These are phyloP conservation scores for Sceloporus tristichus DNA, from an alignment of 2,113 vertebrate species.

Conservation along the genomic window DNA sequence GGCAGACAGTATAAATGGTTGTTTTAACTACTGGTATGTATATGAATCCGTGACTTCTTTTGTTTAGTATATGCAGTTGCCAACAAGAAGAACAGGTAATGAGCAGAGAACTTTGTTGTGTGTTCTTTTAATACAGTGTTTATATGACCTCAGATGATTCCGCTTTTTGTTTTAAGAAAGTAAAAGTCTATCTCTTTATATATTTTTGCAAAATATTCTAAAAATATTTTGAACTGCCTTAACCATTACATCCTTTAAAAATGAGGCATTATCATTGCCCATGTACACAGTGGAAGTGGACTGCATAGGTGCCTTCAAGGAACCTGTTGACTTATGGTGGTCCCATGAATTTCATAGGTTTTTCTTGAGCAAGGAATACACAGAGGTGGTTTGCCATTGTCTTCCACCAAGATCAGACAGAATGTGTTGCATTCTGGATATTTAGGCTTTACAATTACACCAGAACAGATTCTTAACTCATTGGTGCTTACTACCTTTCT, in stretches of 20 bases:
- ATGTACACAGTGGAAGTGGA: not conserved
- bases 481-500: too few species aligned
- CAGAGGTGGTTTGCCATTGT: too few species aligned
- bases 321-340: too few species aligned
- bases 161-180: not conserved
- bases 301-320: too few species aligned
- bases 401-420: too few species aligned
- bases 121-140: not conserved
- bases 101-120: not conserved
- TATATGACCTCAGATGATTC: not conserved
- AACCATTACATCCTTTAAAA: not conserved
- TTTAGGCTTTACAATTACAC: too few species aligned
- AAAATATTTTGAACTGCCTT: not conserved
- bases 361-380: too few species aligned
- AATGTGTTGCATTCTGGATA: too few species aligned
- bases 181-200: not conserved
- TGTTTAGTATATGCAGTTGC: not conserved
- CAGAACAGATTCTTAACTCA: too few species aligned
- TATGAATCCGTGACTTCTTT: not conserved
- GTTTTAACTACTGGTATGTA: not conserved
- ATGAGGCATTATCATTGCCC: not conserved
- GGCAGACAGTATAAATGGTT: not conserved
- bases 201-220: constrained; percentile 5
- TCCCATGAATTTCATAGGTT: too few species aligned
- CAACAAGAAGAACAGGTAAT: not conserved